Evolutionary conservation across 1,140 invertebrate genomes (phyloP), one percentile per base, ranked within the genome.

Genomic region (Heliconius himera): DNA sequence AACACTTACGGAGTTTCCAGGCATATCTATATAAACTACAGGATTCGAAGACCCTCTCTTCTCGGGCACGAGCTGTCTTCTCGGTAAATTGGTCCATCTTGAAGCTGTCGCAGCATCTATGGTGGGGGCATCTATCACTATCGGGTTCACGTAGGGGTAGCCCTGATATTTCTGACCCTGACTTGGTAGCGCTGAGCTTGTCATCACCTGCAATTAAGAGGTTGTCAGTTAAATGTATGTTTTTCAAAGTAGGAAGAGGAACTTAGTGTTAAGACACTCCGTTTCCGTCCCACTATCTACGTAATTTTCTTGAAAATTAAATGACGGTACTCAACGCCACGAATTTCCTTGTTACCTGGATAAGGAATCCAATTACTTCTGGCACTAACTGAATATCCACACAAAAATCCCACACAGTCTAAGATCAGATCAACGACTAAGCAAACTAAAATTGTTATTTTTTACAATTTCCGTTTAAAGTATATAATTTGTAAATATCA

Each of bases 121-220:
- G 0, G 85, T 74, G 0, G 85, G 88, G 13, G 83, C 86, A 36
- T 90, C 90, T 1, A 77, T 84, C 1, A 85, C 85, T 1, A 81
- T 73, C 2, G 88, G 89, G 33, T 86, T 87, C 2, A 84, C 81
- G 81, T 90, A 92, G 0, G 90, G 90, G 54, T 90, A 92, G 1
- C 89, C 89, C n/a, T 90, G 89, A 77, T 92, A 92, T 2, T 76
- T 73, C 11, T 49, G 70, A 16, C 70, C 74, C n/a, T 83, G 74
- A 60, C 8, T 76, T 2, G 46, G 20, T 5, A 26, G 41, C 2
- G 70, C n/a, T 22, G 78, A 73, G 29, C 77, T 36, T 26, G 75
- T 54, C 74, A 66, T 79, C 33, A 74, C 74, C 81, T 82, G 77
- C 20, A 81, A 80, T 51, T 20, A 8, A 51, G 6, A 51, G 6